These are phyloP conservation scores for Isaurus tuberculatus DNA, from an alignment of 92 coral and sea anemone genomes.

Conservation along the genomic window DNA sequence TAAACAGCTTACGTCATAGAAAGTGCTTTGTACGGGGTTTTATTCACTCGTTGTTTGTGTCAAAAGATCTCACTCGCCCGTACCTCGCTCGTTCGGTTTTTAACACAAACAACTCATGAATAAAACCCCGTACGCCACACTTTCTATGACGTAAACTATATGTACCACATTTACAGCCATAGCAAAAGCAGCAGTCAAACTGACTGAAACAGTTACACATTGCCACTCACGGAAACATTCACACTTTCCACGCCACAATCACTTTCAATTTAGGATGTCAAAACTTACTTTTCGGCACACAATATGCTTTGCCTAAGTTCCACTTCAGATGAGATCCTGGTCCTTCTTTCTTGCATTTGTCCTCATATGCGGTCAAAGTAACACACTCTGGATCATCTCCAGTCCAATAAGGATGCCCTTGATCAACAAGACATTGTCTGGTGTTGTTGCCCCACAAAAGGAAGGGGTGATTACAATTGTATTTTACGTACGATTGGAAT, in stretches of 20 bases:
- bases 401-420: slow-evolving; percentile 52
- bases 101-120: no score
- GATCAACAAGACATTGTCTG: slow-evolving; percentile 1
- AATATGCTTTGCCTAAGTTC: not conserved
- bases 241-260: not conserved
- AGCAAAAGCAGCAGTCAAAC: no score
- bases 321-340: slow-evolving; percentile 37
- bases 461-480: slow-evolving; percentile 25
- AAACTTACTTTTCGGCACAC: slow-evolving; percentile 43
- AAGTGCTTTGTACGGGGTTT: no score
- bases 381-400: slow-evolving; percentile 52
- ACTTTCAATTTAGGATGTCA: not conserved
- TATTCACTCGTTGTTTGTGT: no score
- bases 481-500: slow-evolving; percentile 2
- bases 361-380: slow-evolving; percentile 16
- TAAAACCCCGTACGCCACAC: no score
- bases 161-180: no score
- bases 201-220: not conserved
- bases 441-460: slow-evolving; percentile 61
- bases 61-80: no score
- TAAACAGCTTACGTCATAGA: no score
- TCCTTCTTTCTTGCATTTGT: slow-evolving; percentile 37
- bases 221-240: not conserved
- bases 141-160: no score
- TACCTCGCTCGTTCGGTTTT: no score